Conservation (phyloP, 2,113 vertebrate species). For the Amazona vittata region DNA sequence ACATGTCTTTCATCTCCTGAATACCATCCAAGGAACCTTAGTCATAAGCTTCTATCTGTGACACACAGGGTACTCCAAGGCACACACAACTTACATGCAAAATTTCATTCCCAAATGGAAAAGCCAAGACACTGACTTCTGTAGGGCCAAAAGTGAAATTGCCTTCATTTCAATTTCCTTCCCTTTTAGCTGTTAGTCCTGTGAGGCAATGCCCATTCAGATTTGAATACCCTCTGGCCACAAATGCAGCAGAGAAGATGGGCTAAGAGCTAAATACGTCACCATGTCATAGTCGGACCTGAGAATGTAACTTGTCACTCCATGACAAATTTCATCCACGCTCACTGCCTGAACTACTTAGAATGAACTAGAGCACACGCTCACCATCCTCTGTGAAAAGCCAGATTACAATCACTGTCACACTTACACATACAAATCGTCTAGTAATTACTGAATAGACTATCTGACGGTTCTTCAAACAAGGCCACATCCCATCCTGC, state of each 20-base stretch:
- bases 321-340: not conserved
- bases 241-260: not conserved
- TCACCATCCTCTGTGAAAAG: not conserved
- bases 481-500: not conserved
- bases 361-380: not conserved
- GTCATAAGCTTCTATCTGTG: not conserved
- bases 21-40: not conserved
- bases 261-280: not conserved
- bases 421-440: not conserved
- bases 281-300: not conserved
- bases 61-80: not conserved
- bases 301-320: not conserved
- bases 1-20: not conserved
- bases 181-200: not conserved
- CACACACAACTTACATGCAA: not conserved
- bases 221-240: not conserved
- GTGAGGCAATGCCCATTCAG: not conserved
- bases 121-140: not conserved
- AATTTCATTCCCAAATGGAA: not conserved
- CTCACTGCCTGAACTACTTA: not conserved
- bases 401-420: conserved; percentile 18
- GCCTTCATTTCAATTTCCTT: not conserved
- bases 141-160: not conserved
- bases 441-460: conserved; percentile 1
- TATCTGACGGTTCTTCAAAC: not conserved